phyloP scores from a whole-genome alignment of 2,113 vertebrate species.

The Perognathus longimembris region DNA sequence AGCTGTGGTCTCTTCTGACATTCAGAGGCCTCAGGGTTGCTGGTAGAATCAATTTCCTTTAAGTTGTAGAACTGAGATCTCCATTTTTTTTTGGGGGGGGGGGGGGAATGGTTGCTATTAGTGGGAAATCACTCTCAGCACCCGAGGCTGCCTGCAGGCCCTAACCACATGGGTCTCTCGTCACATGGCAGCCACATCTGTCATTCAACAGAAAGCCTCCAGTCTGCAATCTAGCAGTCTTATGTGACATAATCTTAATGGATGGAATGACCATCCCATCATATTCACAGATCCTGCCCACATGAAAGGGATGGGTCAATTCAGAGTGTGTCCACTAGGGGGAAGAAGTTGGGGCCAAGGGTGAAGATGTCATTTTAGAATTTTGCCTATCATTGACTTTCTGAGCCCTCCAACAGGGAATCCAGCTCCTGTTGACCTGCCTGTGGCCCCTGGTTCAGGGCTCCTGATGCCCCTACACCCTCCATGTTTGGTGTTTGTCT shows the following conservation, averaged over 20 bases:
- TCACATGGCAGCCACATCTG: neutral
- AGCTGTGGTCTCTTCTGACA: neutral
- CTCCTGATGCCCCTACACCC: neutral
- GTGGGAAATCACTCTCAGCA: neutral
- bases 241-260: neutral
- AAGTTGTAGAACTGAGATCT: neutral
- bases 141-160: neutral
- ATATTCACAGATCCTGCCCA: neutral
- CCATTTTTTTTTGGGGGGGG: neutral
- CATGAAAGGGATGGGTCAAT: neutral
- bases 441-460: neutral
- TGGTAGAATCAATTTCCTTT: neutral
- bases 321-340: neutral
- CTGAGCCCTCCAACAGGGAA: neutral
- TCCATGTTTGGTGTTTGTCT: neutral
- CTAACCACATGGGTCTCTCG: neutral
- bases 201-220: neutral
- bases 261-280: neutral
- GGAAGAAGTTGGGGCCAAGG: neutral
- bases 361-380: neutral
- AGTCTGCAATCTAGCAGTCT: neutral
- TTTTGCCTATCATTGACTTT: neutral
- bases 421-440: neutral
- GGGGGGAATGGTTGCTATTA: neutral
- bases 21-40: neutral